Evolutionary conservation across 1,140 invertebrate genomes (phyloP).

Genomic region (Dendroctonus ponderosae): DNA sequence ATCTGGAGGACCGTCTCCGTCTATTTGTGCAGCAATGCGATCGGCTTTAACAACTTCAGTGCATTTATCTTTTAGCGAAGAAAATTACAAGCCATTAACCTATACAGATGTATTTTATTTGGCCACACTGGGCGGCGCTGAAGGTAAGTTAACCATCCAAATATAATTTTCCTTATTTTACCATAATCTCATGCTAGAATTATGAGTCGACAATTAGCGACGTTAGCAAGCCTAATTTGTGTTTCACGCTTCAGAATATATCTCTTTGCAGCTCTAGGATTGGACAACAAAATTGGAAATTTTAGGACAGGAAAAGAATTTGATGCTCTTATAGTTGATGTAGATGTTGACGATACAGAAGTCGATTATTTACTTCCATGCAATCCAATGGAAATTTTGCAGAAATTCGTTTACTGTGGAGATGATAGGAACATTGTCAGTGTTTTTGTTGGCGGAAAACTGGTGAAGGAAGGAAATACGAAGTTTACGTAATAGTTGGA

Average conservation of each 20-base stretch:
- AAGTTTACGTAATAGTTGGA: too few relatives aligned
- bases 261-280: constrained; percentile 70
- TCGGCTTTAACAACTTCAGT: constrained; percentile 71
- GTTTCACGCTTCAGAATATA: too few relatives aligned
- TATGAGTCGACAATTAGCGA: too few relatives aligned
- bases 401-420: constrained; percentile 80
- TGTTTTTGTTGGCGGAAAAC: constrained; percentile 19
- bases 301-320: constrained; percentile 81
- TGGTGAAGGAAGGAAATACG: too few relatives aligned
- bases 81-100: constrained; percentile 59
- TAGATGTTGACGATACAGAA: constrained; percentile 47
- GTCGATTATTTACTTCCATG: constrained; percentile 43
- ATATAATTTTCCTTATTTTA: too few relatives aligned
- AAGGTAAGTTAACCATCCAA: constrained; percentile 55
- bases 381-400: constrained; percentile 62
- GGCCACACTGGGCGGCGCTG: constrained; percentile 82
- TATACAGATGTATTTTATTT: constrained; percentile 80
- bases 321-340: constrained; percentile 74
- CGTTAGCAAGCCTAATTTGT: too few relatives aligned
- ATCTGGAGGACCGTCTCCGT: constrained; percentile 73
- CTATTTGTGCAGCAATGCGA: constrained; percentile 75
- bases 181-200: too few relatives aligned
- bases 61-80: constrained; percentile 57
- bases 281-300: constrained; percentile 74
- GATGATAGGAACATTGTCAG: constrained; percentile 78